Base-by-base conservation (phyloP, 2,113 vertebrate genomes). In the Setophaga coronata region DNA sequence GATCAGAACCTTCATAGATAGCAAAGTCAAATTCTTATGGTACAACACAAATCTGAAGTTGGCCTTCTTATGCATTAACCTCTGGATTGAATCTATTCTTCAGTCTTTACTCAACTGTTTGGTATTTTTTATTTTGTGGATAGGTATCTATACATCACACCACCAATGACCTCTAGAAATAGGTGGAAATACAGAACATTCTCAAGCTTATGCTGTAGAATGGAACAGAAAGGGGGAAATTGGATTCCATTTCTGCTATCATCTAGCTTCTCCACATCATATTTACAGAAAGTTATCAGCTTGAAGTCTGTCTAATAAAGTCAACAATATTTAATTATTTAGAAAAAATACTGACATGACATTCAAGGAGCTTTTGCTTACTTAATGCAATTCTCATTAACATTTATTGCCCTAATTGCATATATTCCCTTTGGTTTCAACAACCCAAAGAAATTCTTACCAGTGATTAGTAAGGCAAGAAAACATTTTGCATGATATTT, bases 341-440 rank as follows among this genome's bases (percentile, higher is more conserved):
- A 14, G 24, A 40, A 57, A 51, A 91, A 90, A 72, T 76, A 69
- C 1, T 87, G 50, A 66, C 62, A 25, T 80, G 74, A 71, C 42
- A 80, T 80, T 93, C 50, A 67, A 81, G 36, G 56, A 94, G 38
- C 2, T 91, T 97, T 90, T 93, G 56, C 64, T 77, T 88, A 47
- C 47, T 86, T 85, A 88, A 90, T 81, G 53, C 33, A 62, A 58
- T 66, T 78, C n/a, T 95, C 38, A 70, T 93, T 90, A 92, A 67
- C 64, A 33, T 70, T 83, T 92, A 45, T 82, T 93, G 21, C 47
- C 51, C 18, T 94, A 82, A 88, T 86, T 90, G 67, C 16, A 7
- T 83, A 17, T 90, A 86, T 93, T 92, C 64, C n/a, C 17, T 78
- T 93, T 71, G 71, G 42, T 93, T 96, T 94, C 71, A 86, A 48